Evolutionary conservation across 2,888 invertebrate genomes (phyloP), one percentile per base, ranked within the genome.

Genomic region (Papilio demoleus): DNA sequence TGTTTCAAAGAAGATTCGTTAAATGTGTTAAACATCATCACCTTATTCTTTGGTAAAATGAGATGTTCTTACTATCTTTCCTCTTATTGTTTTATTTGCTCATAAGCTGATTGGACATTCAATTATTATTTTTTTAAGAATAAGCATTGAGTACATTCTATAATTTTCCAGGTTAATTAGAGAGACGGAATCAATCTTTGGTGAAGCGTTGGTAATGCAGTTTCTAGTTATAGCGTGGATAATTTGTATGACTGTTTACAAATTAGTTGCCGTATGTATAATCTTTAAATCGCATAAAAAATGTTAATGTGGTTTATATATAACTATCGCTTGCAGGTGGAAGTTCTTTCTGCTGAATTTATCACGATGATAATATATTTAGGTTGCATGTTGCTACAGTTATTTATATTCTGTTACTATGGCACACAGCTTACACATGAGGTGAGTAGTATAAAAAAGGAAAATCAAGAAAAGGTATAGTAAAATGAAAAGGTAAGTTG

Each of bases 161-260:
- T 40, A 75, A n/a, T n/a, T n/a, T n/a, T 73, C 11, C 76, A 90
- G 90, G 81, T 86, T 84, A 70, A 72, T 77, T 0, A 81, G 79
- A 68, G 89, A 90, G 79, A 77, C 87, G 3, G 84, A 88, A 73
- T 80, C 82, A 0, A 84, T 89, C 71, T 89, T 89, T 72, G 77
- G 78, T 3, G 88, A 85, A 78, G 85, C 87, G 9, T 81, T 88
- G 84, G 73, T 80, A 0, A 64, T 87, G 0, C 90, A 90, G 68
- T 82, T 90, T 59, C 75, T 86, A 34, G 79, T 83, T 1, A 85
- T 82, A 77, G 83, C 86, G 4, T 88, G 87, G 89, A 88, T 90
- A 2, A 83, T 90, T 70, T 90, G 90, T 71, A 89, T 88, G 87
- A 88, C 87, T 4, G 79, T 85, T 19, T 90, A 89, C 74, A 90